Conservation (phyloP, 2,113 vertebrate genomes). For the Copsychus sechellarum region DNA sequence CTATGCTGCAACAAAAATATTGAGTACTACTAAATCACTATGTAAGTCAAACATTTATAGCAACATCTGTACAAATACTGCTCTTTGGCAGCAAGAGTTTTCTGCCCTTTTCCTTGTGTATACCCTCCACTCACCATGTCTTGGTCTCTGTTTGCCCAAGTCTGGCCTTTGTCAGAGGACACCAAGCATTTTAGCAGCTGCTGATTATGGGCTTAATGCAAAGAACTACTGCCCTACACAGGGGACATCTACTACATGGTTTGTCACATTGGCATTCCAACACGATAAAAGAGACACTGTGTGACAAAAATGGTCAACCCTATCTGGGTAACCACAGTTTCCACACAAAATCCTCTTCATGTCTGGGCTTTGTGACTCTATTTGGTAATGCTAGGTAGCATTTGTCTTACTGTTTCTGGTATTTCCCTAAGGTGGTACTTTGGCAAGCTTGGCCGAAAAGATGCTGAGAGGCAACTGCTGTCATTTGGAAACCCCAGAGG, state of each 20-base stretch:
- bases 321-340: not conserved
- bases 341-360: not conserved
- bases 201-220: not conserved
- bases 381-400: not conserved
- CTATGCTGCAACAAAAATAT: not conserved
- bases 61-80: not conserved
- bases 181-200: not conserved
- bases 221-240: not conserved
- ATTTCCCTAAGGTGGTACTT: constrained; percentile 89
- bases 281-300: not conserved
- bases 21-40: not conserved
- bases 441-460: constrained; percentile 95
- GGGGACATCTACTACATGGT: not conserved
- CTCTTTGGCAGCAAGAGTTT: not conserved
- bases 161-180: not conserved
- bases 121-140: not conserved
- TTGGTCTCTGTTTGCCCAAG: not conserved
- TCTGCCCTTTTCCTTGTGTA: not conserved
- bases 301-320: not conserved
- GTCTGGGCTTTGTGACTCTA: not conserved
- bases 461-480: constrained; percentile 94
- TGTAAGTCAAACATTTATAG: not conserved
- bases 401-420: not conserved
- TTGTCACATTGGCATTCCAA: not conserved
- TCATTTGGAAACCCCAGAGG: constrained; percentile 91